Evolutionary conservation across 1,140 invertebrate species (phyloP), one percentile per base, ranked within the genome.

Genomic region (Patella vulgata): DNA sequence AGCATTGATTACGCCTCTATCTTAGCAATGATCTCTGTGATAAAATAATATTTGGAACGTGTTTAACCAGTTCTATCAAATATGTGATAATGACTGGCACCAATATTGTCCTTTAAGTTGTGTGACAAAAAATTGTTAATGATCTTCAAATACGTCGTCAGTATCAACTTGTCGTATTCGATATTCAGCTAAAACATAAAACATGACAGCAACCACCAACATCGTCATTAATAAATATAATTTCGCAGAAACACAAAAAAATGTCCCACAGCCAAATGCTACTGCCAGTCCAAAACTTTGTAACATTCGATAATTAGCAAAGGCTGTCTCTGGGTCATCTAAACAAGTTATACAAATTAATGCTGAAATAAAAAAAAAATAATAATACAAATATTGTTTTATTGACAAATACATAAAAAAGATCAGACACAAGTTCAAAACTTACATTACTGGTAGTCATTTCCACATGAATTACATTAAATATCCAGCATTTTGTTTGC

Each of bases 271-370:
- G 0, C 92, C 90, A 75, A 96, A 97, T 6, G 94, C 94, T 9
- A 97, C 89, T 1, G 97, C 93, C 72, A 97, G 95, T 0, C 96
- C 96, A 23, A 92, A 88, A 40, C 92, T 94, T 84, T 98, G 95
- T 92, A 96, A 96, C 19, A 98, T 89, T 44, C 96, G 89, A 84
- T 93, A 97, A 85, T 97, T 97, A 63, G 95, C 96, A 87, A 98
- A 98, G 0, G 96, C 96, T 0, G 96, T 93, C 82, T 98, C 95
- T 77, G 96, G 94, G 83, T 95, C 93, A 39, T 93, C 89, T 55
- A 93, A 87, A 86, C 97, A 97, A 19, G 97, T 87, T 8, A 95
- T 61, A 53, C 78, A 93, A 30, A 96, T 94, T 77, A 97, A 95
- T 27, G 96, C 88, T 78, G 82, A 66, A 75, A 63, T 51, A 40